Base-by-base conservation (phyloP, 1,140 invertebrate species). In the Drosophila melanica region DNA sequence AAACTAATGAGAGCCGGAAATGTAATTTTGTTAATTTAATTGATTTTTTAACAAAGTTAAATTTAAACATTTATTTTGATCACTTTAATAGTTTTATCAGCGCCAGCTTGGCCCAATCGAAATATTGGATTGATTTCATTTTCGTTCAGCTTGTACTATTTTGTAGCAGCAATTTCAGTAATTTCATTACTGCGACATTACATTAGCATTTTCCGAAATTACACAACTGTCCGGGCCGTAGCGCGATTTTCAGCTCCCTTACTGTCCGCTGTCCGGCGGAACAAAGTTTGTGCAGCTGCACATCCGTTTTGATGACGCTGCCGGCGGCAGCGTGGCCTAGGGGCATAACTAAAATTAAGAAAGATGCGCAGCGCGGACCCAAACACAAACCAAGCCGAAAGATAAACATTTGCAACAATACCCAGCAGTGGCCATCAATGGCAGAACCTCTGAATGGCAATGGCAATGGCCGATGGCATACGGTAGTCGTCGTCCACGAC, bases 261-360 rank as follows among this genome's bases (percentile, higher is more conserved):
- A 30, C 33, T 50, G 33, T n/a, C n/a, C 35, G 33, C 16, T 37
- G 30, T 27, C 8, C 35, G 53, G 16, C 65, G 62, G 53, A 10
- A 59, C 51, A 84, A 85, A 79, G 73, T 84, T 84, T 85, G 69
- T 74, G 81, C 81, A 84, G 77, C 81, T 84, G 77, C 77, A 84
- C 81, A 80, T 84, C 81, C 81, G 81, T 62, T 84, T 73, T 79
- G 77, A 74, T 77, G 81, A 70, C 64, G 73, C 14, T 67, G 39
- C 47, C 53, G 58, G 45, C 53, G 58, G 45, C 47, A 14, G 59
- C 58, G 20, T 39, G 20, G 59, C 67, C 67, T 70, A 45, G 23
- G 59, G 62, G 54, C 63, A 58, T 68, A 75, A 85, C 42, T 60
- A 67, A 67, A 75, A 71, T 67, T 48, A 53, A 68, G 65, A 45